Evolutionary conservation across 1,140 invertebrate species (phyloP).

Genomic region (Plectrocnemia conspersa): DNA sequence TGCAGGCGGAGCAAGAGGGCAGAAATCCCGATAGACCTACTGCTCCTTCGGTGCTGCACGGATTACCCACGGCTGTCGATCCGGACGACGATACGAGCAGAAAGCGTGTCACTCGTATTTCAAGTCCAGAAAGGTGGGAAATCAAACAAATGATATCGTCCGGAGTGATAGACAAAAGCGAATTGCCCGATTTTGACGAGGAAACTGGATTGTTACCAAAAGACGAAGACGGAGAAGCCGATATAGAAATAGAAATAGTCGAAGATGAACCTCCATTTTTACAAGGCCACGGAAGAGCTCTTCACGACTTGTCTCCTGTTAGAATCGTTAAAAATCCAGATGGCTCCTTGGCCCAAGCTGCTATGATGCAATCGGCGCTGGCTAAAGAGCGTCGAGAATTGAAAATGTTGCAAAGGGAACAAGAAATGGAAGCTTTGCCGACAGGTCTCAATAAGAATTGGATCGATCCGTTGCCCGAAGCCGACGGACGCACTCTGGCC

Average conservation of each 20-base stretch:
- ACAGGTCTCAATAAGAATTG: constrained; percentile 85
- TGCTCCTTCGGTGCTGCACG: constrained; percentile 57
- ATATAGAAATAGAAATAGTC: constrained; percentile 98
- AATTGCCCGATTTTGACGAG: constrained; percentile 88
- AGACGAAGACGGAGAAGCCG: constrained; percentile 91
- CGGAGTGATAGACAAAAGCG: constrained; percentile 77
- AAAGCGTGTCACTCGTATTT: constrained; percentile 84
- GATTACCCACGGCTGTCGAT: constrained; percentile 65
- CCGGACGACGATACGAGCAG: constrained; percentile 72
- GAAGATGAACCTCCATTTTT: constrained; percentile 98
- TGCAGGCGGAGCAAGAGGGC: constrained; percentile 61
- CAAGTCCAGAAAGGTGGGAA: constrained; percentile 93
- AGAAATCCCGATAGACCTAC: constrained; percentile 83
- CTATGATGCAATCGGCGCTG: constrained; percentile 98
- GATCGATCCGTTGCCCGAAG: constrained; percentile 92
- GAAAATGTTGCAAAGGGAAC: constrained; percentile 88
- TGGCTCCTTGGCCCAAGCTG: constrained; percentile 94
- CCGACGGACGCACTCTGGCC: constrained; percentile 62
- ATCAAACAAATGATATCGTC: constrained; percentile 87
- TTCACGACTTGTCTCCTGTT: constrained; percentile 91
- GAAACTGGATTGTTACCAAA: constrained; percentile 83
- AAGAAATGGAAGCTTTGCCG: constrained; percentile 83
- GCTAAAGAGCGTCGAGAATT: constrained; percentile 94
- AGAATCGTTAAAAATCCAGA: constrained; percentile 99
- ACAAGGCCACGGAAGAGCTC: constrained; percentile 79